These are phyloP conservation scores for Scaptomyza montana DNA, from an alignment of 1,140 invertebrate genomes.

Conservation along the genomic window DNA sequence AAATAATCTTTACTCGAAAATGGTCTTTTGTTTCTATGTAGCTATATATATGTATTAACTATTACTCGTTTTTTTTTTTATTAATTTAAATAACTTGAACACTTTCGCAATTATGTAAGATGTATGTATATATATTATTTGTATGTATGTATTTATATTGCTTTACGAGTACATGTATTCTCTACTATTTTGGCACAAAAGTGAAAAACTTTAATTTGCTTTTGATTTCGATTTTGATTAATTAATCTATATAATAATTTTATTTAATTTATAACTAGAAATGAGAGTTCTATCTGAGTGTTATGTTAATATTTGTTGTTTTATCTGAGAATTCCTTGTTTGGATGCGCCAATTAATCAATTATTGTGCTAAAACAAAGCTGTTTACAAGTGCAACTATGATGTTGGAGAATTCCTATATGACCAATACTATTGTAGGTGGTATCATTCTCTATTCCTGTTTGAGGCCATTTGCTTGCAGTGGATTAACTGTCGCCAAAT, in stretches of 20 bases:
- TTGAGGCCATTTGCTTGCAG: conserved; percentile 87
- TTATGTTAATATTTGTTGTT: conserved; percentile 25
- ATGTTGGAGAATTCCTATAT: conserved; percentile 15
- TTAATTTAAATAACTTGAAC: conserved; percentile 46
- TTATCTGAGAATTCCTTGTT: conserved; percentile 17
- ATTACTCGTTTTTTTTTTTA: conserved; percentile 15
- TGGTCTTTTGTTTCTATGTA: conserved; percentile 48
- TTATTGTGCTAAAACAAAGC: conserved; percentile 74
- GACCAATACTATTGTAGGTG: conserved; percentile 7
- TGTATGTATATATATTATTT: conserved; percentile 27
- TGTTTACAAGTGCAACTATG: conserved; percentile 53
- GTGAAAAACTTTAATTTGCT: conserved; percentile 51
- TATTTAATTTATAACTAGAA: conserved; percentile 50
- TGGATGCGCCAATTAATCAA: conserved; percentile 44
- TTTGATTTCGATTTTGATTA: conserved; percentile 53
- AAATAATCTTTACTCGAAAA: conserved; percentile 29
- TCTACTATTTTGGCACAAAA: conserved; percentile 69
- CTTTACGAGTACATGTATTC: not conserved
- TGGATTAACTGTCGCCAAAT: conserved; percentile 84
- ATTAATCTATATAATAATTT: conserved; percentile 48
- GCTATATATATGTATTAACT: conserved; percentile 35
- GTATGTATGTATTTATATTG: conserved; percentile 26
- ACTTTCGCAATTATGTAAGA: conserved; percentile 48
- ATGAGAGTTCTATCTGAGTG: conserved; percentile 23
- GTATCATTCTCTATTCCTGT: conserved; percentile 85